Evolutionary conservation across 2,113 vertebrate genomes (phyloP).

Genomic region (Ammospiza nelsoni): DNA sequence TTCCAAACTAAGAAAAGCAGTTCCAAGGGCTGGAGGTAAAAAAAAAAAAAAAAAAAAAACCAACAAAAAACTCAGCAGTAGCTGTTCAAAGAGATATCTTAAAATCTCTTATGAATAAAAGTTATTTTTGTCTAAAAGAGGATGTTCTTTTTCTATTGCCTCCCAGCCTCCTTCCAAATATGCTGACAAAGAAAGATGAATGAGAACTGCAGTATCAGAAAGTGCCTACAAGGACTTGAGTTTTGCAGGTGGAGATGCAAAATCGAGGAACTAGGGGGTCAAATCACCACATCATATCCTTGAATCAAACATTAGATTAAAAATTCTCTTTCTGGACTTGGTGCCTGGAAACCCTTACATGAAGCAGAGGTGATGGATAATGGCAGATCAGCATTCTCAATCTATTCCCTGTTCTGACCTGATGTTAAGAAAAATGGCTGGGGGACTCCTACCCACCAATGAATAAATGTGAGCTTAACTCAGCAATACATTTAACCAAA

Average conservation of each 20-base stretch:
- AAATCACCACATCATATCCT: not conserved
- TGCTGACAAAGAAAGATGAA: conserved; percentile 49
- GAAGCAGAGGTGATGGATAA: not conserved
- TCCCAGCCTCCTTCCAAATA: conserved; percentile 37
- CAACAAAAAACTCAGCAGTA: not conserved
- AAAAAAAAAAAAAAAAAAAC: not conserved
- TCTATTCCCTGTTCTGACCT: not conserved
- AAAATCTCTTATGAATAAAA: conserved; percentile 48
- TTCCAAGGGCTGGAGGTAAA: not conserved
- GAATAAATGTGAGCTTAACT: not conserved
- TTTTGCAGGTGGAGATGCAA: not conserved
- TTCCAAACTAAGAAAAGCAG: not conserved
- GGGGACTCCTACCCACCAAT: not conserved
- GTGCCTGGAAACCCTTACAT: not conserved
- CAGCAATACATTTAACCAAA: not conserved
- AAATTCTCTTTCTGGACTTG: conserved; percentile 18
- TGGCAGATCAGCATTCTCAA: not conserved
- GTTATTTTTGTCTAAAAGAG: conserved; percentile 51
- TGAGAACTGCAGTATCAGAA: not conserved
- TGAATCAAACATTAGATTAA: not conserved
- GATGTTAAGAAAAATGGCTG: not conserved
- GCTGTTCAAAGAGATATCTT: conserved; percentile 37
- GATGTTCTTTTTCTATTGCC: conserved; percentile 27
- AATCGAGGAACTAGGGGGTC: not conserved
- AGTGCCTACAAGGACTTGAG: not conserved